Base-by-base conservation (phyloP, 2,113 vertebrate species). In the Eurystomus gularis region DNA sequence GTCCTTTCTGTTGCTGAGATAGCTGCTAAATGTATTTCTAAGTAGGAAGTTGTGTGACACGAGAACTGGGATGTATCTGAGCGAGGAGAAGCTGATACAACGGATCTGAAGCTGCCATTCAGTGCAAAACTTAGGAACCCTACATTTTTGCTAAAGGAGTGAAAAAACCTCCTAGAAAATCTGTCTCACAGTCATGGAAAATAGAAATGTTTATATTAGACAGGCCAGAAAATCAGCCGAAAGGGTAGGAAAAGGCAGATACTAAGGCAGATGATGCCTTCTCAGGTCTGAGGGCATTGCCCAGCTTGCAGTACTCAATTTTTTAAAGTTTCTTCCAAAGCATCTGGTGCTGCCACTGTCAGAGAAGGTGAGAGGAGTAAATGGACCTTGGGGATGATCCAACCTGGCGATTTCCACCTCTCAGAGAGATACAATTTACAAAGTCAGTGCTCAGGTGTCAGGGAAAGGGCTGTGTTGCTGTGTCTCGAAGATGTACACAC, bases 31-130 rank as follows among this genome's bases (percentile, higher is more conserved):
- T 3, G 7, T 64, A 13, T 71, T 82, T 93, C 79, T 39, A 60
- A 61, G 62, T 57, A 83, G 64, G 33, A 91, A 77, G 31, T 79
- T 60, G 52, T 90, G 58, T 72, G 81, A 90, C 80, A 85, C 57
- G 33, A 79, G 82, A 84, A 28, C 42, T 37, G 44, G 71, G 90
- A 35, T 79, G 57, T 49, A 10, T 49, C 49, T 49, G 73, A 60
- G 61, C 9, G 57, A 68, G 77, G 35, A 85, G 86, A 60, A 48
- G 40, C 39, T 80, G 66, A 31, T 83, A 18, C 29, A 64, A 65
- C 62, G 44, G 54, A 44, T 61, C 80, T 49, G 58, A 88, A 60
- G 33, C 39, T 90, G 44, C 61, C 25, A 12, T 85, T 83, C 76
- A 72, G 4, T 4, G 5, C 31, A 29, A 75, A 84, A 51, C 16